Conservation (phyloP, 2,113 vertebrate genomes). For the Prinia subflava region DNA sequence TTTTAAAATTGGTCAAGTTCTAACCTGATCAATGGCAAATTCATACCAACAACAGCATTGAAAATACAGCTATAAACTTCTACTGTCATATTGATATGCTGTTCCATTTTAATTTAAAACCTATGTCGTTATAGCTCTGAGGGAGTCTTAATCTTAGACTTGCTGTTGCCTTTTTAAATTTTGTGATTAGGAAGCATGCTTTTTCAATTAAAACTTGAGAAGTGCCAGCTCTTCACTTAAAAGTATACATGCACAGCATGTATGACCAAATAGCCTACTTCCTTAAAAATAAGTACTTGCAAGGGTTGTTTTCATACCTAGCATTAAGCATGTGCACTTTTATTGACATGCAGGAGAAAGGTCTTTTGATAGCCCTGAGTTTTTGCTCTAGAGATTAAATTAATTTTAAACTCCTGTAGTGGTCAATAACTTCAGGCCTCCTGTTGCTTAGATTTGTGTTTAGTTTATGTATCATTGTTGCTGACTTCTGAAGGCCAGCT, state of each 20-base stretch:
- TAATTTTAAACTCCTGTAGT: not conserved
- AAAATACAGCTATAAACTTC: not conserved
- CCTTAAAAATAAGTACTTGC: not conserved
- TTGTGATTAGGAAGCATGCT: not conserved
- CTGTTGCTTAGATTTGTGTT: not conserved
- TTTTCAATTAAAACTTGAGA: not conserved
- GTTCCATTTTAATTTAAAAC: constrained; percentile 20
- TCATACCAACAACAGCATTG: not conserved
- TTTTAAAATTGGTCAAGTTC: not conserved
- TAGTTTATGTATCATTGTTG: not conserved
- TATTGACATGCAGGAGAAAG: not conserved
- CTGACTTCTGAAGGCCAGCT: not conserved
- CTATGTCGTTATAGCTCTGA: not conserved
- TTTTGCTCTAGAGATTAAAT: not conserved
- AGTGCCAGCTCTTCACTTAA: constrained; percentile 35
- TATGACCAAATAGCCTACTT: not conserved
- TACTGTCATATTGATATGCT: not conserved
- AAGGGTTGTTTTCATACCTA: not conserved
- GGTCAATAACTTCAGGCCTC: constrained; percentile 3
- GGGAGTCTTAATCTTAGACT: not conserved
- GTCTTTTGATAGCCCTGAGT: not conserved
- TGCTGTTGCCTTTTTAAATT: not conserved
- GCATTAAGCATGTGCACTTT: constrained; percentile 6
- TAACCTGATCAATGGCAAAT: not conserved
- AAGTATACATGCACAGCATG: constrained; percentile 8